These are phyloP conservation scores for Druon quercuslanigerum DNA, from an alignment of 1,140 invertebrate species.

Conservation along the genomic window DNA sequence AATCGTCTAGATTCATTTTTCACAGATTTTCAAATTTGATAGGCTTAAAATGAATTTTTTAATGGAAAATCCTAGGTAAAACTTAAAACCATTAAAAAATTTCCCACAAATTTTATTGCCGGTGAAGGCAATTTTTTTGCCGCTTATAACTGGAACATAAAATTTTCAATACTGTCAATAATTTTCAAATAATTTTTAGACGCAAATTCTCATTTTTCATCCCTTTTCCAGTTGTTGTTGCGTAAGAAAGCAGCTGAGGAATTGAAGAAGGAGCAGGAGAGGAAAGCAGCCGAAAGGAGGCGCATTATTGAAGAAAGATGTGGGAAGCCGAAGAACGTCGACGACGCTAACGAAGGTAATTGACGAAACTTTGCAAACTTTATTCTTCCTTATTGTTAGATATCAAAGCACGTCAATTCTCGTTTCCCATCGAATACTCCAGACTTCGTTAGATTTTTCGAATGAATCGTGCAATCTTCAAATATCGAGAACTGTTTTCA, in stretches of 20 bases:
- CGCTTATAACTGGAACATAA: no score
- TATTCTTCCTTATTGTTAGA: conserved; percentile 15
- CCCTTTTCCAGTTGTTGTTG: conserved; percentile 86
- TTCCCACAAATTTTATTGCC: no score
- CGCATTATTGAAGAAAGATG: conserved; percentile 97
- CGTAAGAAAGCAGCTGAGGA: conserved; percentile 99
- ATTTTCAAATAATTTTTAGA: no score
- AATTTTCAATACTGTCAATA: no score
- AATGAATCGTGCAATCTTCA: background rate
- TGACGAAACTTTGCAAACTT: conserved; percentile 24
- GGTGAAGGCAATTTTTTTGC: no score
- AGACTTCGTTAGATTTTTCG: conserved; percentile 8
- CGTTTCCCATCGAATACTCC: conserved; percentile 7
- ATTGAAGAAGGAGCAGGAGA: conserved; percentile 99
- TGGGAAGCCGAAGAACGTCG: conserved; percentile 91
- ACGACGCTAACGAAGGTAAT: conserved; percentile 94
- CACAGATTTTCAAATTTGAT: no score
- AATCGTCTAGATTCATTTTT: no score
- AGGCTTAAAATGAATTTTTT: no score
- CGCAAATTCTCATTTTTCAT: background rate
- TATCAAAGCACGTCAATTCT: conserved; percentile 10
- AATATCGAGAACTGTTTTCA: background rate
- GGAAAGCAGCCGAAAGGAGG: conserved; percentile 98
- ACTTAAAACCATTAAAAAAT: no score
- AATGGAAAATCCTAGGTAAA: no score